A percentile compares a stretch with the other conserved stretches of the same genome.
Evolutionary conservation across 2,113 vertebrate species (phyloP).

Genomic region (Lates calcarifer): DNA sequence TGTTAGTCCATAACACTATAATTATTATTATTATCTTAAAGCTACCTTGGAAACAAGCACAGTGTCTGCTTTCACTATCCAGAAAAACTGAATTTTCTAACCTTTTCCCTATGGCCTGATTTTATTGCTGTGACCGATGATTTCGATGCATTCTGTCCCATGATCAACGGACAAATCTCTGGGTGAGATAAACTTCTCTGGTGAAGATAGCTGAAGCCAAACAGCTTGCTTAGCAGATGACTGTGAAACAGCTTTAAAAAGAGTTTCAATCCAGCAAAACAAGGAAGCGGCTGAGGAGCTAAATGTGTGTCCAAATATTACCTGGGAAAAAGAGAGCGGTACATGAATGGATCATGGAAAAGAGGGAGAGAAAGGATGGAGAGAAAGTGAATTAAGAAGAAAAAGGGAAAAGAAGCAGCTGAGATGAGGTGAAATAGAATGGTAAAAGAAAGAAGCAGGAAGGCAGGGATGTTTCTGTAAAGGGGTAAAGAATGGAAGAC

Average conservation of each 20-base stretch:
- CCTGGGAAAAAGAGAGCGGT: background rate
- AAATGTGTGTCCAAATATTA: conserved; percentile 8
- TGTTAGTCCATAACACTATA: background rate
- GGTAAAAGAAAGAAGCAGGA: background rate
- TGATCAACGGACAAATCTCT: conserved; percentile 55
- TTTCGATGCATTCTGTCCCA: conserved; percentile 48
- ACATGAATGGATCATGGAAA: background rate
- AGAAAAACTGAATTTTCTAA: background rate
- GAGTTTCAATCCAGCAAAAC: conserved; percentile 13
- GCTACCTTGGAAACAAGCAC: background rate
- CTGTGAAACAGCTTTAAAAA: conserved; percentile 51
- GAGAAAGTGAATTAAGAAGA: background rate
- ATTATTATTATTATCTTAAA: background rate
- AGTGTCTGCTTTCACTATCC: background rate
- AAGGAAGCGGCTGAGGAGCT: background rate
- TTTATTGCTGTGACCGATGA: conserved; percentile 68
- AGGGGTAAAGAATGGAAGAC: background rate
- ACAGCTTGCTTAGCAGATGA: conserved; percentile 53
- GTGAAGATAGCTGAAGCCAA: conserved; percentile 43
- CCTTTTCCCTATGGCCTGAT: conserved; percentile 24
- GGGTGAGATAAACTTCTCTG: conserved; percentile 47
- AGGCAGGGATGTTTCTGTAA: conserved; percentile 3
- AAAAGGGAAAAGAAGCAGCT: background rate
- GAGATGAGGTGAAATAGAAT: background rate
- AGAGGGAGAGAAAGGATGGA: background rate